Conservation (phyloP, 2,113 vertebrate genomes). For the Nicator chloris region DNA sequence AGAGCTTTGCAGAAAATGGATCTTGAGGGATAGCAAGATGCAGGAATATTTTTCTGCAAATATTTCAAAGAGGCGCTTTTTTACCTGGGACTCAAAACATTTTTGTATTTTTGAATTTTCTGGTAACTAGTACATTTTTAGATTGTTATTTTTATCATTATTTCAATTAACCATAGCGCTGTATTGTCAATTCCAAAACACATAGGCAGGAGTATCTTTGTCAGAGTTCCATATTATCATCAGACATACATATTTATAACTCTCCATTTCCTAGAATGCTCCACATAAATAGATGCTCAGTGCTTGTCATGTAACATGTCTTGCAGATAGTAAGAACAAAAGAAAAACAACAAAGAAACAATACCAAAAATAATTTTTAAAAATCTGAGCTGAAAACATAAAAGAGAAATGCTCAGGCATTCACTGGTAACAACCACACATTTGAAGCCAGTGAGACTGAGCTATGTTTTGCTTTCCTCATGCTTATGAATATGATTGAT, state of each 20-base stretch:
- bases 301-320: constrained; percentile 48
- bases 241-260: constrained; percentile 58
- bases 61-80: not conserved
- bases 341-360: constrained; percentile 34
- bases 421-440: not conserved
- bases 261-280: constrained; percentile 19
- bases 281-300: constrained; percentile 15
- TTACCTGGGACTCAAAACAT: not conserved
- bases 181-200: not conserved
- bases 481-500: not conserved
- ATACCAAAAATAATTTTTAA: not conserved
- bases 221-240: not conserved
- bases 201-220: not conserved
- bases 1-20: constrained; percentile 2
- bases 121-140: not conserved
- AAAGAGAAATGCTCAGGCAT: not conserved
- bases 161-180: not conserved
- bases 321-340: constrained; percentile 35
- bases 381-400: not conserved
- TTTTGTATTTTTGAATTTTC: not conserved
- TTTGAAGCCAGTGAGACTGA: not conserved
- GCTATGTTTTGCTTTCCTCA: not conserved
- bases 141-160: not conserved
- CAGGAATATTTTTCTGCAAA: not conserved
- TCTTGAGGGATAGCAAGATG: not conserved